Evolutionary conservation across 2,888 invertebrate species (phyloP), one percentile per base, ranked within the genome.

Genomic region (Philonicus albiceps): DNA sequence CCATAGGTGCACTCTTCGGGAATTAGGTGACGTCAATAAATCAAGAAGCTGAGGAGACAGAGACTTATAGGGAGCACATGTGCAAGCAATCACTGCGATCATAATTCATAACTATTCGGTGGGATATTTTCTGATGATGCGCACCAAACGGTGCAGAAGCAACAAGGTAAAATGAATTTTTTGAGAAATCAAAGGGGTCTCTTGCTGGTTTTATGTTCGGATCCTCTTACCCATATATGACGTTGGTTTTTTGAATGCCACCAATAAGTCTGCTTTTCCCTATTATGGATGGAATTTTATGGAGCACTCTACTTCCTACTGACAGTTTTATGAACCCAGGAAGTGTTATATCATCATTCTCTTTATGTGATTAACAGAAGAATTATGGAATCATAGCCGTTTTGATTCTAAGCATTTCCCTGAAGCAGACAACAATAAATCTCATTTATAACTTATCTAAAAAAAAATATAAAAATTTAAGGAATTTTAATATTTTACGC

Each of bases 21-120:
- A 81, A 81, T 81, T 81, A 81, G 53, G 81, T 81, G 81, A 81
- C 53, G 81, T 55, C 81, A 16, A 81, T 81, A 81, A 81, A 81
- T 81, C 55, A 81, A 53, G 27, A 19, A 16, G 8, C 49, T 43
- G 7, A 7, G 27, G 3, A 43, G 78, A 37, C 27, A 27, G 16
- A 30, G 53, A 53, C 64, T 81, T 55, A 55, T 55, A 55, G 81
- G 53, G 53, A 53, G 53, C 81, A 81, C 81, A 81, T 81, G 81
- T 81, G 81, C 55, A 81, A 81, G 81, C 53, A 19, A 81, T 81
- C 81, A 81, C 30, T 16, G 53, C 53, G 55, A 81, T 81, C 55
- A 81, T 81, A 55, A 49, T 53, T 81, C 81, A 81, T 81, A 49
- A 55, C 81, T 43, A 43, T 64, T 64, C 64, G 27, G 64, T 27